A percentile compares a stretch with the other conserved stretches of the same genome.
phyloP scores from a whole-genome alignment of 2,888 invertebrate species.

The Actias luna region DNA sequence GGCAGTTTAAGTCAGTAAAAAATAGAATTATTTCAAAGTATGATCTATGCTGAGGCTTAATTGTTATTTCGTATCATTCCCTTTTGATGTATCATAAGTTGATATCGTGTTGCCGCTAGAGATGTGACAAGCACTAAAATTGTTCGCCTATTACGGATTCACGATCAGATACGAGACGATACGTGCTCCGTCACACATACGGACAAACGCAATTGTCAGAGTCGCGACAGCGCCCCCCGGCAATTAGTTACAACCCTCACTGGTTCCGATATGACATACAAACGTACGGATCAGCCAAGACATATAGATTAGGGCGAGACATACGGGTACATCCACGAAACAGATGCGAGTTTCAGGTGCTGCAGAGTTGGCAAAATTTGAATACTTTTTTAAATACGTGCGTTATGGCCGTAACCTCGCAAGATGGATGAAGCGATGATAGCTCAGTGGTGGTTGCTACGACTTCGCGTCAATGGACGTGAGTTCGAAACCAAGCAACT shows the following conservation, averaged over 20 bases:
- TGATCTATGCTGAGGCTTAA: too few relatives aligned
- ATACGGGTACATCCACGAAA: constrained; percentile 35
- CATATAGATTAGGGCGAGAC: constrained; percentile 64
- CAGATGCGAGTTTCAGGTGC: background rate
- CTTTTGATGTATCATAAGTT: background rate
- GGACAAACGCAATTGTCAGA: constrained; percentile 67
- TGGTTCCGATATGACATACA: constrained; percentile 75
- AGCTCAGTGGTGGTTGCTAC: too few relatives aligned
- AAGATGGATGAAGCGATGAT: too few relatives aligned
- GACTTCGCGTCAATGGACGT: too few relatives aligned
- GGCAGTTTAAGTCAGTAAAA: too few relatives aligned
- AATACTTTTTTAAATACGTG: too few relatives aligned
- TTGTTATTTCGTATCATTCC: too few relatives aligned
- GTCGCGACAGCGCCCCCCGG: constrained; percentile 45
- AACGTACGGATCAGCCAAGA: constrained; percentile 68
- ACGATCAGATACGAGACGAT: constrained; percentile 11
- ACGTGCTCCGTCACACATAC: constrained; percentile 19
- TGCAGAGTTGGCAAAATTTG: background rate
- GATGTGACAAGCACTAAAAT: background rate
- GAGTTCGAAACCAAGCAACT: too few relatives aligned
- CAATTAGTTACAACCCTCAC: constrained; percentile 68
- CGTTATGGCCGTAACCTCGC: too few relatives aligned
- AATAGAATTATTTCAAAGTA: too few relatives aligned
- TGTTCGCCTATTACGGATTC: constrained; percentile 8
- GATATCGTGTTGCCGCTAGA: background rate